Conservation (phyloP, 2,888 invertebrate genomes). For the Brenthis daphne region DNA sequence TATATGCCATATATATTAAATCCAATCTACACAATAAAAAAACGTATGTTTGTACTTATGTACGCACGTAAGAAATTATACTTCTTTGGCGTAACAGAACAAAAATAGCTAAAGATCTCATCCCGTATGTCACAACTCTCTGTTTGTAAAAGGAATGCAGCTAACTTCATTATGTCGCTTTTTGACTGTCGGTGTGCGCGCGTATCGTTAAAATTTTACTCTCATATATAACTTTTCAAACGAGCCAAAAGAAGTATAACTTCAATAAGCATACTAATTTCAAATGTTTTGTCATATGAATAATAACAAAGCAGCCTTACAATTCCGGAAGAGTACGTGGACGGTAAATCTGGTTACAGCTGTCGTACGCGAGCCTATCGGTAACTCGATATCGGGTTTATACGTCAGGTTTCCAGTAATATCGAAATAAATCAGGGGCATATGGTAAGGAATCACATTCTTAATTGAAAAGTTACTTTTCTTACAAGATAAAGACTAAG, state of each 20-base stretch:
- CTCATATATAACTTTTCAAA: too few relatives aligned
- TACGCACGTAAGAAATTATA: too few relatives aligned
- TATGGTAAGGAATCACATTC: slow-evolving; percentile 11
- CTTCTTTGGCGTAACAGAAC: too few relatives aligned
- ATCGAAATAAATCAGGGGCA: slow-evolving; percentile 24
- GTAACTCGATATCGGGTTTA: slow-evolving; percentile 47
- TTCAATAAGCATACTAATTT: not conserved
- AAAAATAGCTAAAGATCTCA: too few relatives aligned
- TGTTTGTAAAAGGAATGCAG: too few relatives aligned
- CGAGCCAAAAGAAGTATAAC: too few relatives aligned
- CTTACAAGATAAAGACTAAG: not conserved
- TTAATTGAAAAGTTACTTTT: slow-evolving; percentile 6
- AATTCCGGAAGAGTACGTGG: slow-evolving; percentile 54
- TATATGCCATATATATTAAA: too few relatives aligned
- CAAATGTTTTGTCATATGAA: slow-evolving; percentile 1
- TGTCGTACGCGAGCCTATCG: slow-evolving; percentile 45
- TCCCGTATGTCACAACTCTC: too few relatives aligned
- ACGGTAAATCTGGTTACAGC: slow-evolving; percentile 53
- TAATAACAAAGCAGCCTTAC: slow-evolving; percentile 41
- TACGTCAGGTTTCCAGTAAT: slow-evolving; percentile 36
- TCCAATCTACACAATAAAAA: not conserved
- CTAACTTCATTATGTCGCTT: too few relatives aligned
- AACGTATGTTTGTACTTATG: too few relatives aligned
- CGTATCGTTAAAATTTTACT: too few relatives aligned
- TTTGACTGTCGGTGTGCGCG: too few relatives aligned